Conservation (phyloP, 2,113 vertebrate species). For the Coregonus clupeaformis region DNA sequence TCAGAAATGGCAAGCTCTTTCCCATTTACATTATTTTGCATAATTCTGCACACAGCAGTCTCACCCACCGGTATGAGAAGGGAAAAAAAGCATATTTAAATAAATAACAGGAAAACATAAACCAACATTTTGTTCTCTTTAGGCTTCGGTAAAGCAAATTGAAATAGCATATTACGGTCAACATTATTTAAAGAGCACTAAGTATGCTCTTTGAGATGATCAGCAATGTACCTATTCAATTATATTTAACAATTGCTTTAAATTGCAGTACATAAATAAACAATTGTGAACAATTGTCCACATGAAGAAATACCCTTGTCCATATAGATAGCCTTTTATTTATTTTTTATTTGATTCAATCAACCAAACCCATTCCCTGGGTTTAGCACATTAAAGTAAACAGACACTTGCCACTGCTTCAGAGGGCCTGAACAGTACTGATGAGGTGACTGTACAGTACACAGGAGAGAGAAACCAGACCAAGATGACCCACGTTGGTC, state of each 20-base stretch:
- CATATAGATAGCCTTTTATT: background rate
- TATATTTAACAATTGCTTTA: background rate
- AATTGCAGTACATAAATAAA: background rate
- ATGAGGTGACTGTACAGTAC: too few species aligned
- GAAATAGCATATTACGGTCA: background rate
- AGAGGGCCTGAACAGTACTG: too few species aligned
- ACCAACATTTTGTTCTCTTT: background rate
- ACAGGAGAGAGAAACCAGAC: too few species aligned
- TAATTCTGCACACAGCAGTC: constrained; percentile 8
- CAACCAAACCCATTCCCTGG: background rate
- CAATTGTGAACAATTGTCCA: background rate
- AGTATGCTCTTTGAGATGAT: background rate
- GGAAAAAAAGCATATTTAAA: constrained; percentile 14
- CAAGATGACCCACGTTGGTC: too few species aligned
- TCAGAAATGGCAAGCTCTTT: background rate
- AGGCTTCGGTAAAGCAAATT: background rate
- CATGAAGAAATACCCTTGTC: background rate
- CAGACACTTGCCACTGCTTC: too few species aligned
- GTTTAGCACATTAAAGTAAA: too few species aligned
- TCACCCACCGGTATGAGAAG: background rate
- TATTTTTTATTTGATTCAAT: background rate
- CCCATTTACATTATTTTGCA: constrained; percentile 13
- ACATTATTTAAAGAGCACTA: background rate
- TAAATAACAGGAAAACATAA: constrained; percentile 22
- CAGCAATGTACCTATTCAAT: background rate